Percentiles rank a stretch among this genome's conserved stretches.
Conservation (phyloP, 2,797 vertebrate genomes). For the Odontamblyopus rebecca region DNA sequence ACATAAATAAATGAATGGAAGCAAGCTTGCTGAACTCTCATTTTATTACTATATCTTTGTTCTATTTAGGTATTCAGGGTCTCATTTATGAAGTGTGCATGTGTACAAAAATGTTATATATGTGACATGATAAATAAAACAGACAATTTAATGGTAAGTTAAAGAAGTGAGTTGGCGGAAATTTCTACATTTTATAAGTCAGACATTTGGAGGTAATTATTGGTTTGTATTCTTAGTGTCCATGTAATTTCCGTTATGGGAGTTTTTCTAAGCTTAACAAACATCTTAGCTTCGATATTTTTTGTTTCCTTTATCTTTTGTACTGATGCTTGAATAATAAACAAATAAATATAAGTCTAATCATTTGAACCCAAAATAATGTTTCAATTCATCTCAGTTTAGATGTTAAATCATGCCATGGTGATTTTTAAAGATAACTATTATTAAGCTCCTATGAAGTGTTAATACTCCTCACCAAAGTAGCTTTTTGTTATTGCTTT, state of each 20-base stretch:
- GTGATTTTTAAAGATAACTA: background rate
- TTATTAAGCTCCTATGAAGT: background rate
- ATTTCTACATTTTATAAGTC: too few species aligned
- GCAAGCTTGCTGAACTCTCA: background rate
- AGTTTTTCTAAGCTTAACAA: background rate
- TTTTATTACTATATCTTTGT: background rate
- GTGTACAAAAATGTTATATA: too few species aligned
- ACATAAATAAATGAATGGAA: background rate
- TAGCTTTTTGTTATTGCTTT: background rate
- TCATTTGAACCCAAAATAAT: background rate
- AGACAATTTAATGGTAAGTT: too few species aligned
- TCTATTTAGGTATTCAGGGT: background rate
- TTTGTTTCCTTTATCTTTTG: background rate
- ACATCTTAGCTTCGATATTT: too few species aligned
- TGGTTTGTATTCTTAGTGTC: background rate
- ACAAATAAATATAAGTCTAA: background rate
- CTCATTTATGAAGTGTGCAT: too few species aligned
- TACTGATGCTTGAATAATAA: background rate
- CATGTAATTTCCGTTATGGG: background rate
- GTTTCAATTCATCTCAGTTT: background rate
- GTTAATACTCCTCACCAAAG: background rate
- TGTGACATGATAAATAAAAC: too few species aligned
- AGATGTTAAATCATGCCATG: background rate
- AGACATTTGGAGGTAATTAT: background rate
- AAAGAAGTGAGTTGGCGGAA: too few species aligned